phyloP scores from a whole-genome alignment of 64 coral and sea anemone species.

The Trachythela sp. region DNA sequence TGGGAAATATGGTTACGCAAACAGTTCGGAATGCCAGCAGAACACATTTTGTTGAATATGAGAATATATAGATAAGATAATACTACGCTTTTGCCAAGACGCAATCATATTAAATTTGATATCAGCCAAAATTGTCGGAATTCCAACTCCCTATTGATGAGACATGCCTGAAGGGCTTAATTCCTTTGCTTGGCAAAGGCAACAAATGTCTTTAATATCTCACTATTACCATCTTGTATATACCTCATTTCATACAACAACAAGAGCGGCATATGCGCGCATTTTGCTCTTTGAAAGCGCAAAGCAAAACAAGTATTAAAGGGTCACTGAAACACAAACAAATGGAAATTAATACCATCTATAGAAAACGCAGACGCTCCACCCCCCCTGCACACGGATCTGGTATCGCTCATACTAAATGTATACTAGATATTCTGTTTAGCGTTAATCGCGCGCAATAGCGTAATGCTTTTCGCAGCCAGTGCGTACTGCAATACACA shows the following conservation, averaged over 20 bases:
- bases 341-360: not conserved
- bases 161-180: not conserved
- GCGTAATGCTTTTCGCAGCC: too few relatives aligned
- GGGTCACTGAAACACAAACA: not conserved
- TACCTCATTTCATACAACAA: not conserved
- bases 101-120: not conserved
- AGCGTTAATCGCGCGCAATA: not conserved
- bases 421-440: not conserved
- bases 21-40: too few relatives aligned
- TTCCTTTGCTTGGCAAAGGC: not conserved
- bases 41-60: too few relatives aligned
- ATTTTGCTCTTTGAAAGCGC: not conserved
- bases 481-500: not conserved
- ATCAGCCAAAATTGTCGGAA: not conserved
- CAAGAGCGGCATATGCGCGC: not conserved
- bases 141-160: not conserved
- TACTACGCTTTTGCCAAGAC: not conserved
- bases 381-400: not conserved
- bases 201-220: not conserved
- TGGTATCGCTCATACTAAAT: not conserved
- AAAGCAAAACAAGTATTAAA: not conserved
- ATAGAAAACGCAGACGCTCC: not conserved
- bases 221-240: not conserved
- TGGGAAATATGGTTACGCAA: not conserved
- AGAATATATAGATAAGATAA: not conserved